Evolutionary conservation across 30 jellyfish, hydroid and myxozoan species (phyloP).

Genomic region (Rhopilema esculentum): DNA sequence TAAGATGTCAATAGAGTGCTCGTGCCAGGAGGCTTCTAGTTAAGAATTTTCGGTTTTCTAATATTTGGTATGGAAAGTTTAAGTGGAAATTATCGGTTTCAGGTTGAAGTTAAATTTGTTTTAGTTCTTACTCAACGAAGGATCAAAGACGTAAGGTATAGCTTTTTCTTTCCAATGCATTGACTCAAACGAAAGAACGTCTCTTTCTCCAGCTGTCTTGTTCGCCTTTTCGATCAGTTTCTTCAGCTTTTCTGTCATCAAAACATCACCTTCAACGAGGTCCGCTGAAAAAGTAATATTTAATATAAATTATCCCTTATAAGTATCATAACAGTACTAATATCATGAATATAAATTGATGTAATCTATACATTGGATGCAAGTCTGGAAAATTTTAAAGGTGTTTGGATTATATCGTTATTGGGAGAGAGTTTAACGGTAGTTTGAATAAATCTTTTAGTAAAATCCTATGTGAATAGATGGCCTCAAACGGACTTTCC

Average conservation of each 20-base stretch:
- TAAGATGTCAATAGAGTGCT: too few relatives aligned
- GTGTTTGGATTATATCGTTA: too few relatives aligned
- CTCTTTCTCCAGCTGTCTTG: conserved; percentile 27
- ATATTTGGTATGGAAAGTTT: too few relatives aligned
- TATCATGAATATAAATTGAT: neutral
- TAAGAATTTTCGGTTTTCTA: too few relatives aligned
- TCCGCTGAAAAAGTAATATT: conserved; percentile 24
- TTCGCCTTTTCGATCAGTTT: conserved; percentile 20
- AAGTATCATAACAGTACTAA: neutral
- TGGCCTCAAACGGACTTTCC: too few relatives aligned
- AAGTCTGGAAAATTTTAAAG: too few relatives aligned
- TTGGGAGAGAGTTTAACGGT: too few relatives aligned
- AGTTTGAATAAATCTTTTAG: too few relatives aligned
- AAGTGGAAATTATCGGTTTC: neutral
- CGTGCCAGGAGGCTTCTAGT: too few relatives aligned
- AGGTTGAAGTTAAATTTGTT: neutral
- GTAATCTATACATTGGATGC: too few relatives aligned
- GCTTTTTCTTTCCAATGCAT: conserved; percentile 14
- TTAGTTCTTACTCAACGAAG: conserved; percentile 40
- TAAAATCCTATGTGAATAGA: too few relatives aligned
- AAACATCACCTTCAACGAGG: conserved; percentile 57
- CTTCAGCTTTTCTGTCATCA: conserved; percentile 34
- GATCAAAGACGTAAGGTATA: conserved; percentile 57
- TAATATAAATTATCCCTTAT: neutral
- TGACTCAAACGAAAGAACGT: conserved; percentile 10